Evolutionary conservation across 2,797 vertebrate species (phyloP).

Genomic region (Mormyrus proboscirostris): DNA sequence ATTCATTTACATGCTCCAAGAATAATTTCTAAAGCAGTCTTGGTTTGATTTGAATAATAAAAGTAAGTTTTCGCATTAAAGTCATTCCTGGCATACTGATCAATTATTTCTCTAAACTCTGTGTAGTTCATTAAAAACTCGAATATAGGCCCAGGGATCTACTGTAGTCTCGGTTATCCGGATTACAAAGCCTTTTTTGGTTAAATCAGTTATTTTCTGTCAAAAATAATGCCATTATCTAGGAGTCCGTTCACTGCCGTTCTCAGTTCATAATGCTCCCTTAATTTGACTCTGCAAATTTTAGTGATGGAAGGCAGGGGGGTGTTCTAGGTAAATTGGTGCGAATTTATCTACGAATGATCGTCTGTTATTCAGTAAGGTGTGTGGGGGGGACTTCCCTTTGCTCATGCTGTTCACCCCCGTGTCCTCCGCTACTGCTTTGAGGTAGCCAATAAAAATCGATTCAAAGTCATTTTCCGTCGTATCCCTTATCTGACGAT

Average conservation of each 20-base stretch:
- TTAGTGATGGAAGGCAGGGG: not conserved
- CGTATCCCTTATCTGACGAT: not conserved
- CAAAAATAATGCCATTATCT: not conserved
- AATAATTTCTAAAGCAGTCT: not conserved
- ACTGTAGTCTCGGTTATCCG: not conserved
- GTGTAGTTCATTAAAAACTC: not conserved
- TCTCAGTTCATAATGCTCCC: not conserved
- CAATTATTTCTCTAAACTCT: not conserved
- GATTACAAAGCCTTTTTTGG: not conserved
- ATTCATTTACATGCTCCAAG: not conserved
- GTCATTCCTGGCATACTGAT: not conserved
- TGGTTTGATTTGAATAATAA: slow-evolving; percentile 6
- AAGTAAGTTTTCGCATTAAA: not conserved
- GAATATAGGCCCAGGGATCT: not conserved
- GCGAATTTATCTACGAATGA: not conserved
- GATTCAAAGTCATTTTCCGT: not conserved
- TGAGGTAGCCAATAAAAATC: not conserved
- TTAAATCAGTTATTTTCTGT: not conserved
- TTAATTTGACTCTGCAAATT: not conserved
- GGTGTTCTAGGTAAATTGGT: not conserved
- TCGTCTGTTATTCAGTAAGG: not conserved
- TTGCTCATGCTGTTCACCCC: not conserved
- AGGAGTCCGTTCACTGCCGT: not conserved
- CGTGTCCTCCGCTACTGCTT: not conserved
- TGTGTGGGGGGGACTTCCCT: not conserved